phyloP scores from a whole-genome alignment of 2,888 invertebrate genomes.

The Cistogaster globosa region DNA sequence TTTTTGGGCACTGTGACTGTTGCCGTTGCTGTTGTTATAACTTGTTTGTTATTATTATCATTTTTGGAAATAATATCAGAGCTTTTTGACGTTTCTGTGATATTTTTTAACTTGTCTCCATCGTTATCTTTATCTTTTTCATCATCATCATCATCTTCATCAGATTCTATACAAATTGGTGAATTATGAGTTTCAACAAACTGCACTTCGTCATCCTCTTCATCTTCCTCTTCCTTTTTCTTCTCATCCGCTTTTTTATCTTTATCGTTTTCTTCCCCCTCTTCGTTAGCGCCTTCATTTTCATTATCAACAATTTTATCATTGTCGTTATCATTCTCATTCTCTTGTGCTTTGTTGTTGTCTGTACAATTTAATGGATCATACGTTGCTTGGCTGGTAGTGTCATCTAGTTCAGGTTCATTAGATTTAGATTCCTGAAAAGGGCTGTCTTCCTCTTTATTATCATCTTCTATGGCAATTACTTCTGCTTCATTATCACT shows the following conservation, averaged over 20 bases:
- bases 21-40: conserved; percentile 26
- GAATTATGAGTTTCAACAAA: conserved; percentile 75
- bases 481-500: conserved; percentile 48
- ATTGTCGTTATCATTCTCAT: neutral
- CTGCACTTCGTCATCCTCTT: conserved; percentile 75
- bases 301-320: conserved; percentile 32
- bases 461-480: neutral
- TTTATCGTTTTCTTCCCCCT: neutral
- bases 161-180: conserved; percentile 76
- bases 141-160: conserved; percentile 75
- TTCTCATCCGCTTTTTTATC: conserved; percentile 18
- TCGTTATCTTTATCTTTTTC: conserved; percentile 74
- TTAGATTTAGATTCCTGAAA: conserved; percentile 36
- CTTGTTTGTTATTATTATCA: conserved; percentile 2
- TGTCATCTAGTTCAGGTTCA: conserved; percentile 26
- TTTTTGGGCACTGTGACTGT: conserved; percentile 55
- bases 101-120: conserved; percentile 27
- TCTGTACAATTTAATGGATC: conserved; percentile 64
- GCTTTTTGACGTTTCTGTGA: conserved; percentile 4
- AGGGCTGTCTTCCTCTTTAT: neutral
- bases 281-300: neutral
- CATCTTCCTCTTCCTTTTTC: conserved; percentile 51
- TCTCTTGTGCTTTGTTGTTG: conserved; percentile 2
- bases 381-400: conserved; percentile 29
- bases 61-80: neutral